phyloP scores from a whole-genome alignment of 37 sponge, comb jelly and placozoan species.

The Haliclona indistincta region DNA sequence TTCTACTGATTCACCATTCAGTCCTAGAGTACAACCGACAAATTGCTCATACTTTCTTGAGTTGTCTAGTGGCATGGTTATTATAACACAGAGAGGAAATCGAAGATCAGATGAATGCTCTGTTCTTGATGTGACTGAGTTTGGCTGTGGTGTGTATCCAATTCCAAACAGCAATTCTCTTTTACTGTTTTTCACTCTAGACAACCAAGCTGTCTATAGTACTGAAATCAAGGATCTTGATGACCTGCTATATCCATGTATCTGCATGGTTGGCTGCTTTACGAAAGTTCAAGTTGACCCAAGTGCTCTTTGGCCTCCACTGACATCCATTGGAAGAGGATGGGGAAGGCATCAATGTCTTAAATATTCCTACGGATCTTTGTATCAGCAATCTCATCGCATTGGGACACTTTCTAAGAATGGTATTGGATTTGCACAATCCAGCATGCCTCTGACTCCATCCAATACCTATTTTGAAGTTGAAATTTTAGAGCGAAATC shows the following conservation, averaged over 20 bases:
- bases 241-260: slow-evolving; percentile 12
- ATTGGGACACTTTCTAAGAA: neutral
- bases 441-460: slow-evolving; percentile 40
- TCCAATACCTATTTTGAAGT: slow-evolving; percentile 66
- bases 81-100: slow-evolving; percentile 13
- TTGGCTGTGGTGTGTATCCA: slow-evolving; percentile 49
- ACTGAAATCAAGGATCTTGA: slow-evolving; percentile 2
- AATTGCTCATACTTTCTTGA: slow-evolving; percentile 12
- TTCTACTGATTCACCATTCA: neutral
- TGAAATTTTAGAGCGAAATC: slow-evolving; percentile 31
- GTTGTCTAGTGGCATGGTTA: neutral
- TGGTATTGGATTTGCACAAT: slow-evolving; percentile 50
- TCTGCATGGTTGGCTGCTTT: slow-evolving; percentile 31
- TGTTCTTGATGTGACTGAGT: neutral
- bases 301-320: slow-evolving; percentile 58
- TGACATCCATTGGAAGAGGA: slow-evolving; percentile 52
- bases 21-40: slow-evolving; percentile 1
- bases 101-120: neutral
- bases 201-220: slow-evolving; percentile 35
- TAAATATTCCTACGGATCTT: slow-evolving; percentile 11
- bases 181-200: slow-evolving; percentile 52
- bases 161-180: neutral
- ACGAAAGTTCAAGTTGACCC: slow-evolving; percentile 34
- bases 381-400: neutral
- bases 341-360: slow-evolving; percentile 47